Evolutionary conservation across 2,888 invertebrate species (phyloP).

Genomic region (Phalangium opilio): DNA sequence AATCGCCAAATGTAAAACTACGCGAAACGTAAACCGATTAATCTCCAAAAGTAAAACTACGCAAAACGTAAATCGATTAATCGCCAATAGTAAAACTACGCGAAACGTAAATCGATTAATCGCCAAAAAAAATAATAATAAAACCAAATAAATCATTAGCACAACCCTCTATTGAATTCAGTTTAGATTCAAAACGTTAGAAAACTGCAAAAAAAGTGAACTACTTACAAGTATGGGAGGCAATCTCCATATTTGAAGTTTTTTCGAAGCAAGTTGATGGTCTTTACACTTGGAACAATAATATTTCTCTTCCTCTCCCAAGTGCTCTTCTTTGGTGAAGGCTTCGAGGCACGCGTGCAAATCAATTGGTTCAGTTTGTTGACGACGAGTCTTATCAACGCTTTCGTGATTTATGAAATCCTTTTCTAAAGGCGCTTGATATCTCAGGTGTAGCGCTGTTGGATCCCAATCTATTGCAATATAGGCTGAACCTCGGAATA

Average conservation of each 20-base stretch:
- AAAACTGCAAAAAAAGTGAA: too few relatives aligned
- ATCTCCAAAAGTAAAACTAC: too few relatives aligned
- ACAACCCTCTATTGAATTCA: too few relatives aligned
- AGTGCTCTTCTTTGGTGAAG: constrained; percentile 70
- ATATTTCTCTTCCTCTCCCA: constrained; percentile 61
- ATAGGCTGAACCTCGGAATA: constrained; percentile 32
- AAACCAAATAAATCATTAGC: too few relatives aligned
- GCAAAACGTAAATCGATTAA: too few relatives aligned
- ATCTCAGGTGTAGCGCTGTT: constrained; percentile 75
- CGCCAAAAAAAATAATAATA: too few relatives aligned
- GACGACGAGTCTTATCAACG: constrained; percentile 48
- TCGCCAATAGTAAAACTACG: too few relatives aligned
- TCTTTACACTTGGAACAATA: constrained; percentile 68
- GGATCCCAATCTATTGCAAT: constrained; percentile 91
- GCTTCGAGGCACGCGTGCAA: constrained; percentile 67
- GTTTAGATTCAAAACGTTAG: too few relatives aligned
- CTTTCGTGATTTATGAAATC: constrained; percentile 59
- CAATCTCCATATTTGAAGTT: constrained; percentile 76
- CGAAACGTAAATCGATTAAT: too few relatives aligned
- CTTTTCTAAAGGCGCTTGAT: constrained; percentile 59
- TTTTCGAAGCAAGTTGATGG: constrained; percentile 72
- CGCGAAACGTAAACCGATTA: too few relatives aligned
- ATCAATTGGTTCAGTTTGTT: constrained; percentile 66
- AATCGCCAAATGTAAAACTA: too few relatives aligned
- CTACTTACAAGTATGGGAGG: constrained; percentile 62